phyloP scores from a whole-genome alignment of 2,888 invertebrate genomes.

The Ochlodes sylvanus region DNA sequence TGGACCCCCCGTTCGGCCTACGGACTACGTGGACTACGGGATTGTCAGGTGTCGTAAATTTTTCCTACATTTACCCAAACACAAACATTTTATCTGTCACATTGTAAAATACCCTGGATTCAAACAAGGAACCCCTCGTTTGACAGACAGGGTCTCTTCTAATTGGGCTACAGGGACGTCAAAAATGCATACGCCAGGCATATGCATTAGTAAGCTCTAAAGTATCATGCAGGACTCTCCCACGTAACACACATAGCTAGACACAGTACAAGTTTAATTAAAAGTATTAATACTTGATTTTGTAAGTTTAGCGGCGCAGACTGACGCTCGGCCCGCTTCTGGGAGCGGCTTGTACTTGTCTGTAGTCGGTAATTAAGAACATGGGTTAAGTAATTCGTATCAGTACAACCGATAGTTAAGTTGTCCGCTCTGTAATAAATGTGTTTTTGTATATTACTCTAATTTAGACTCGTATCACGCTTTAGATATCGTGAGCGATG shows the following conservation, averaged over 20 bases:
- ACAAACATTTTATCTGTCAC: no score
- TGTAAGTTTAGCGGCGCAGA: slow-evolving; percentile 26
- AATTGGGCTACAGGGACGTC: no score
- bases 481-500: neutral
- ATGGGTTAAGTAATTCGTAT: slow-evolving; percentile 26
- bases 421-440: slow-evolving; percentile 9
- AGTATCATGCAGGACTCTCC: neutral
- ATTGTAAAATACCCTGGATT: no score
- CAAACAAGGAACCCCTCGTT: no score
- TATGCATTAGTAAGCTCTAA: no score
- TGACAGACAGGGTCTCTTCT: no score
- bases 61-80: no score
- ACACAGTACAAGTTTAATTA: slow-evolving; percentile 20
- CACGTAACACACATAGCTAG: neutral
- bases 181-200: no score
- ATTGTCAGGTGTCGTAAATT: no score
- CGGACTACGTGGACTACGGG: no score
- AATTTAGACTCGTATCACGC: neutral
- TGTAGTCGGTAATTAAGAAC: slow-evolving; percentile 29
- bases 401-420: slow-evolving; percentile 14
- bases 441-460: slow-evolving; percentile 4
- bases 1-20: no score
- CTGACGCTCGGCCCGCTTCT: neutral
- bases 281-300: slow-evolving; percentile 31
- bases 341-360: slow-evolving; percentile 31